Base-by-base conservation (phyloP, 2,797 vertebrate genomes). In the Melanotaenia nigrans region DNA sequence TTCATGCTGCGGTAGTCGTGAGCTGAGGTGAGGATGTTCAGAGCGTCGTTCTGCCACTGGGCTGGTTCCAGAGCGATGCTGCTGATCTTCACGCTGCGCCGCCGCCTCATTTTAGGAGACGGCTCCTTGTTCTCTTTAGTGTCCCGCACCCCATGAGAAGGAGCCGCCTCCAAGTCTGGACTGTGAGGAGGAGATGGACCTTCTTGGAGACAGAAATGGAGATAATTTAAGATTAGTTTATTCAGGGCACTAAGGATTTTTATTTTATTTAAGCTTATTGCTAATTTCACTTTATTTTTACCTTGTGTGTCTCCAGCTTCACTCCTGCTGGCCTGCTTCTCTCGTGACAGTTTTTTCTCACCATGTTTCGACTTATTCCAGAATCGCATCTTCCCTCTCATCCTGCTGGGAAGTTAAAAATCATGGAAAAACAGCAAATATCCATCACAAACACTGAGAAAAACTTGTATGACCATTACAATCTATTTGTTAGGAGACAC, bases 1-100 rank as follows among this genome's bases (percentile, higher is more conserved):
- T 99, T 97, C 97, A 99, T 98, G 92, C 94, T 96, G 89, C 97
- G 96, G 84, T 98, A 95, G 92, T 99, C 97, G 0, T 93, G 89
- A 28, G 95, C 91, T 0, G 95, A 96, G 74, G 94, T 94, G 79
- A 99, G 96, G 87, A 99, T 98, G 90, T 96, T 95, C 74, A 97
- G 93, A 0, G 94, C 92, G 57, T 99, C 97, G 0, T 97, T 97
- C 83, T 98, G 97, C 97, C 96, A 98, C 62, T 96, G 95, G 20
- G 93, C 75, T 0, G 96, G 94, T 45, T 99, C 97, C 80, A 97
- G 93, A 7, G 96, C 85, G 61, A 96, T 92, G 0, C 80, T 96
- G 90, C 97, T 97, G 91, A 98, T 98, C 92, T 98, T 98, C 65
- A 98, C 87, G 0, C 95, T 97, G 82, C 95, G 95, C 4, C 95